Conservation (phyloP, 2,888 invertebrate species). For the Dioctria linearis region DNA sequence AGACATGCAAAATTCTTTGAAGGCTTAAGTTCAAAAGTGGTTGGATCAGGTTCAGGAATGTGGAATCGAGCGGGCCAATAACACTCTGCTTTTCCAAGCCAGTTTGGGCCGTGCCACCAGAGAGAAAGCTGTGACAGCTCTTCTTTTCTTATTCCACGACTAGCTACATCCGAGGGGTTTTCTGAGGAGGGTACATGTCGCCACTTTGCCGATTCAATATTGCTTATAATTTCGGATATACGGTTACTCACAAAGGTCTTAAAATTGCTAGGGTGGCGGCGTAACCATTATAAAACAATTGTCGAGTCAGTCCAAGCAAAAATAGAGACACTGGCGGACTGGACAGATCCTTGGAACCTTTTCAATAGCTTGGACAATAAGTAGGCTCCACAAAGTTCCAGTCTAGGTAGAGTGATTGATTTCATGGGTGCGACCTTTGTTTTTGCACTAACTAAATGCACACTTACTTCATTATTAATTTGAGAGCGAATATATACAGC, state of each 20-base stretch:
- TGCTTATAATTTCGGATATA: constrained; percentile 12
- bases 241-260: constrained; percentile 17
- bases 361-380: background rate
- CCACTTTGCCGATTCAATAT: background rate
- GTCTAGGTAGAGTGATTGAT: constrained; percentile 1
- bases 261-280: background rate
- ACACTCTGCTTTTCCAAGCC: too few relatives aligned
- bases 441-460: too few relatives aligned
- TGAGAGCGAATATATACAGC: too few relatives aligned
- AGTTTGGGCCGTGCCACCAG: too few relatives aligned
- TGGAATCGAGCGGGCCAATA: too few relatives aligned
- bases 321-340: background rate
- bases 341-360: background rate
- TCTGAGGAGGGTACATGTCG: background rate
- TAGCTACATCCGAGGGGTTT: background rate
- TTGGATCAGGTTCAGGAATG: too few relatives aligned
- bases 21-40: too few relatives aligned
- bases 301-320: constrained; percentile 10
- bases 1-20: too few relatives aligned
- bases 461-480: too few relatives aligned
- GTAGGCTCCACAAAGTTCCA: background rate
- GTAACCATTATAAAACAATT: background rate
- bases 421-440: background rate
- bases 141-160: too few relatives aligned
- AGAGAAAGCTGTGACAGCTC: too few relatives aligned